These are phyloP conservation scores for Nannoperca australis DNA, from an alignment of 2,797 vertebrate species.

Conservation along the genomic window DNA sequence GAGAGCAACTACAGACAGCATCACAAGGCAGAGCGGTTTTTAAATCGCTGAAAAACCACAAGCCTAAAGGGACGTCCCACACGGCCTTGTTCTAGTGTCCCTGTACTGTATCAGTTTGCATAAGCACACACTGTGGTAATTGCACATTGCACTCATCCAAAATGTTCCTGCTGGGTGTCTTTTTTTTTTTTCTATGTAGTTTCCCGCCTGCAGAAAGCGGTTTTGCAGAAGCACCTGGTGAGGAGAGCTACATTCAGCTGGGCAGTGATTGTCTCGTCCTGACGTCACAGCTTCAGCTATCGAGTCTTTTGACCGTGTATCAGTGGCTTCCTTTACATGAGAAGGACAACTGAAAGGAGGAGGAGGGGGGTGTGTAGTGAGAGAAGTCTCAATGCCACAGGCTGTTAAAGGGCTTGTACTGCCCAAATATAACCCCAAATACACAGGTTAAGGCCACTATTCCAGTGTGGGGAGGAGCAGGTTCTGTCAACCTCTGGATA, in stretches of 20 bases:
- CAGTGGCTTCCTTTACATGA: slow-evolving; percentile 44
- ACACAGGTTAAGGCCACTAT: slow-evolving; percentile 76
- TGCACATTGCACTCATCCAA: slow-evolving; percentile 52
- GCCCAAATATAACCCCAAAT: slow-evolving; percentile 49
- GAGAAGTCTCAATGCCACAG: slow-evolving; percentile 50
- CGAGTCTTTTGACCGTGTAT: slow-evolving; percentile 33
- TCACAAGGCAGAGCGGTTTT: slow-evolving; percentile 63
- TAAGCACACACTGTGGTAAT: slow-evolving; percentile 47
- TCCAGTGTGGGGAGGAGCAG: slow-evolving; percentile 49
- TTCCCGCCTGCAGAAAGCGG: slow-evolving; percentile 36
- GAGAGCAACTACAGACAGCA: slow-evolving; percentile 44
- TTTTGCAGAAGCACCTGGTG: slow-evolving; percentile 40
- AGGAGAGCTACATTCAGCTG: slow-evolving; percentile 34
- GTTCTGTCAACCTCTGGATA: slow-evolving; percentile 24
- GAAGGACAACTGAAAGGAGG: slow-evolving; percentile 29
- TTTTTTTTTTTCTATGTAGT: slow-evolving; percentile 14
- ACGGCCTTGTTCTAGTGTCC: slow-evolving; percentile 56
- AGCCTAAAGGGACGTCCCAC: slow-evolving; percentile 37
- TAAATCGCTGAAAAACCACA: slow-evolving; percentile 61
- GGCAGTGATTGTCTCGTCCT: slow-evolving; percentile 40
- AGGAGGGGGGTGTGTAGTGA: slow-evolving; percentile 3
- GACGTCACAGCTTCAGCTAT: slow-evolving; percentile 45
- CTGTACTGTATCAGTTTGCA: slow-evolving; percentile 59
- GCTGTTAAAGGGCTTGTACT: slow-evolving; percentile 38
- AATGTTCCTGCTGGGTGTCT: slow-evolving; percentile 44